These are phyloP conservation scores for Strix aluco DNA, from an alignment of 2,113 vertebrate species.

Conservation along the genomic window DNA sequence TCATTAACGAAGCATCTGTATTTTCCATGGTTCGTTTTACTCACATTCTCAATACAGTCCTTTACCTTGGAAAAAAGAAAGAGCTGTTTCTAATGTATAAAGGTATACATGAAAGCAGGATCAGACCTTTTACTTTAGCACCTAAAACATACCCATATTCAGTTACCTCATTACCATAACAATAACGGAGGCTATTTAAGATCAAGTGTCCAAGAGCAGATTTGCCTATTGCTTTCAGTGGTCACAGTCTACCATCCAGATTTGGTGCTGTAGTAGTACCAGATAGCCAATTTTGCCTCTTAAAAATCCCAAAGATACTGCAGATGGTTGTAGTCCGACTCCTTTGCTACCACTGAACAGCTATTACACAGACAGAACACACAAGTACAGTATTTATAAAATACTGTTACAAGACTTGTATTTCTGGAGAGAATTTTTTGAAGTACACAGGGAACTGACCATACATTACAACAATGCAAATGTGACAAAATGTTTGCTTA, in stretches of 20 bases:
- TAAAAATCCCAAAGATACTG: not conserved
- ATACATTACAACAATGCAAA: slow-evolving; percentile 58
- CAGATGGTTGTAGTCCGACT: not conserved
- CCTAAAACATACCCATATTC: slow-evolving; percentile 26
- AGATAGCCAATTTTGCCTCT: not conserved
- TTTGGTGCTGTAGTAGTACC: not conserved
- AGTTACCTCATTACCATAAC: not conserved
- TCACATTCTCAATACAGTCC: not conserved
- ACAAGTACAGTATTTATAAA: slow-evolving; percentile 63
- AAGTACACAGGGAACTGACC: slow-evolving; percentile 64
- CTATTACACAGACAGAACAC: slow-evolving; percentile 43
- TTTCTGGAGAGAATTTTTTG: slow-evolving; percentile 63
- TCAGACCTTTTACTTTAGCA: slow-evolving; percentile 48
- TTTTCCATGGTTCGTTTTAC: not conserved
- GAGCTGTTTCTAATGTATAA: not conserved
- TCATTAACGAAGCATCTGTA: not conserved
- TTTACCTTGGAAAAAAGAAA: not conserved
- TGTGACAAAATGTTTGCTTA: slow-evolving; percentile 46
- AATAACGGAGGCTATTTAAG: not conserved
- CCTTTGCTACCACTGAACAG: slow-evolving; percentile 37
- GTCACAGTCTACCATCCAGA: not conserved
- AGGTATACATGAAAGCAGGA: slow-evolving; percentile 29
- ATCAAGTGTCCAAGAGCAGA: not conserved
- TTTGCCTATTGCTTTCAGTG: not conserved
- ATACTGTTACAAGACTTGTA: slow-evolving; percentile 48